Base-by-base conservation (phyloP, 2,113 vertebrate species). In the Gymnarchus niloticus region DNA sequence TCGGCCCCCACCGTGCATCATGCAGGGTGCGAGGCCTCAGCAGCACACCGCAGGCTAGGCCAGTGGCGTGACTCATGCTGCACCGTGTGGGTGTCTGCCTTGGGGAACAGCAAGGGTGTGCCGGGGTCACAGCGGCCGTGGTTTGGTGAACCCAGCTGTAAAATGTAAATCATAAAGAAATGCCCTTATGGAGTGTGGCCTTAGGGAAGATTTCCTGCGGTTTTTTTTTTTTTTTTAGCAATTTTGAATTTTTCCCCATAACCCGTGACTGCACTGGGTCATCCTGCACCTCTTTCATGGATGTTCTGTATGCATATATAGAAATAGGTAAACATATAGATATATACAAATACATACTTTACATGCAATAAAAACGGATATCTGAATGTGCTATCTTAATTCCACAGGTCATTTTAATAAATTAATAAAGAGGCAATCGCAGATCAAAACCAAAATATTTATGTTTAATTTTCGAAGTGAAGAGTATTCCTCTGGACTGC, bases 1-100 rank as follows among this genome's bases (percentile, higher is more conserved):
- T 14, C 52, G 48, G 56, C 33, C 33, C 56, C 56, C 56, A 23
- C 12, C 44, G 19, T 48, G n/a, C 44, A 33, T 17, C 37, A 49
- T 49, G n/a, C 41, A 51, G 77, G 54, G 46, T 8, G 65, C 10
- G 48, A 21, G 28, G 28, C 65, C 14, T n/a, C 59, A 12, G 41
- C 17, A 21, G 77, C n/a, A 28, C 56, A 61, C 33, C 54, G 21
- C 56, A 10, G 23, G 6, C 65, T 52, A 69, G 52, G 86, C 88
- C 85, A 88, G 81, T 28, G 84, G 37, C 51, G 83, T 91, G 90
- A 91, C 80, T 91, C 91, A 90, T 56, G 69, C 80, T 52, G 52
- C 49, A 51, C 65, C 69, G 54, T 85, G 90, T 88, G 89, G 87
- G 89, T 88, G 88, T 88, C 86, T 87, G 85, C 85, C 85, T 87